These are phyloP conservation scores for Alouatta palliata DNA, from an alignment of 2,113 vertebrate species.

Conservation along the genomic window DNA sequence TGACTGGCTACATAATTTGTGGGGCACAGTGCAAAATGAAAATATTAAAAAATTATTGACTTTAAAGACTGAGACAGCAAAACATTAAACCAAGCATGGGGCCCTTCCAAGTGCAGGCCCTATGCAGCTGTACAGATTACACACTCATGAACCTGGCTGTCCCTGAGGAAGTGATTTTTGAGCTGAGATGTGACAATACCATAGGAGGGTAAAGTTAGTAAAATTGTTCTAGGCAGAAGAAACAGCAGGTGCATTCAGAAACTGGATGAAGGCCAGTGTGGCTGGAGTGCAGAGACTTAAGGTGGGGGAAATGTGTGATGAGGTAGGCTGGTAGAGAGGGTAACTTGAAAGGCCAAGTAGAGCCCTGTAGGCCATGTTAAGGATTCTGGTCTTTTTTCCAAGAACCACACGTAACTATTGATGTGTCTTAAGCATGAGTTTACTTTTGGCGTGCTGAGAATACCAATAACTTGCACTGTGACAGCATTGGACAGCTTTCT, in stretches of 20 bases:
- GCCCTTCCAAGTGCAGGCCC: background rate
- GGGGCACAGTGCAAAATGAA: background rate
- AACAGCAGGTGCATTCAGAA: background rate
- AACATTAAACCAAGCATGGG: background rate
- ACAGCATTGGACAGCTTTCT: background rate
- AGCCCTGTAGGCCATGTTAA: background rate
- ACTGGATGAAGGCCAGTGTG: background rate
- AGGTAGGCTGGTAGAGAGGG: background rate
- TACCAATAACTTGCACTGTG: background rate
- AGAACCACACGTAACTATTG: background rate
- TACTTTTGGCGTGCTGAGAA: constrained; percentile 9
- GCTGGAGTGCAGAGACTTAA: background rate
- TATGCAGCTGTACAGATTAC: background rate
- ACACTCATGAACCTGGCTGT: background rate
- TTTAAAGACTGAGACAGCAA: background rate
- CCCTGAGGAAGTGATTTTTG: background rate
- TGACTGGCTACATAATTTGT: background rate
- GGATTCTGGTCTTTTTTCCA: constrained; percentile 5
- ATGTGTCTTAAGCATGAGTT: background rate
- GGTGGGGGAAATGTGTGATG: background rate
- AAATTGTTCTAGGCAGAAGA: background rate
- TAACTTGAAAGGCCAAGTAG: background rate
- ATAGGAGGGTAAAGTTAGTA: background rate
- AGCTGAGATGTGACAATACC: background rate
- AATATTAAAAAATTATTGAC: background rate